These are phyloP conservation scores for Sakesphorus luctuosus DNA, from an alignment of 2,113 vertebrate genomes.

Conservation along the genomic window DNA sequence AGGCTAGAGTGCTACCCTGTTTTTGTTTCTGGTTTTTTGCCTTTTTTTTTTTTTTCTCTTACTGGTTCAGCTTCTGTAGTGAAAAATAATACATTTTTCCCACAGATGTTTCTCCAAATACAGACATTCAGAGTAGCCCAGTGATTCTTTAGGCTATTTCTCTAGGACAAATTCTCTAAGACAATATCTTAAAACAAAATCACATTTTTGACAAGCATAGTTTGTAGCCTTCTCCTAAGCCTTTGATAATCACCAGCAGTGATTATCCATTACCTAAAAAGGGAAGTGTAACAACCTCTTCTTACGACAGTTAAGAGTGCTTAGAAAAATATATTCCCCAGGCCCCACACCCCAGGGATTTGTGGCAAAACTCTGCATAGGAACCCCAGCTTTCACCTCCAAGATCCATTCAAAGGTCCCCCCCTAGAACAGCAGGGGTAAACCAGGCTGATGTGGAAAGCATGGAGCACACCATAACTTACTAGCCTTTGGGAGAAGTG, in stretches of 20 bases:
- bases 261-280: background rate
- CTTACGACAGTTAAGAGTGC: background rate
- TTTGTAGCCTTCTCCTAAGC: background rate
- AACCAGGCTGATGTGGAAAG: background rate
- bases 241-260: background rate
- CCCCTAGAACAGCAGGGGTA: background rate
- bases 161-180: background rate
- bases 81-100: background rate
- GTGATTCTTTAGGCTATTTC: background rate
- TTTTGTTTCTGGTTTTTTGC: background rate
- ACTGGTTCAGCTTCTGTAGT: background rate
- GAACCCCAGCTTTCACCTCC: background rate
- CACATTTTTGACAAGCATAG: background rate
- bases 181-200: background rate
- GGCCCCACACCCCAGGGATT: rapidly evolving
- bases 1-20: background rate
- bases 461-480: background rate
- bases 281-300: background rate
- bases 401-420: rapidly evolving
- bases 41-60: background rate
- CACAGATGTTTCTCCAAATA: background rate
- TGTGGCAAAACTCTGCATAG: background rate
- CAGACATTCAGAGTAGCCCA: background rate
- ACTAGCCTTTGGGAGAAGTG: background rate
- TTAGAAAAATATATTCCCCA: background rate